phyloP scores from a whole-genome alignment of 2,797 vertebrate species.

The Meda fulgida region DNA sequence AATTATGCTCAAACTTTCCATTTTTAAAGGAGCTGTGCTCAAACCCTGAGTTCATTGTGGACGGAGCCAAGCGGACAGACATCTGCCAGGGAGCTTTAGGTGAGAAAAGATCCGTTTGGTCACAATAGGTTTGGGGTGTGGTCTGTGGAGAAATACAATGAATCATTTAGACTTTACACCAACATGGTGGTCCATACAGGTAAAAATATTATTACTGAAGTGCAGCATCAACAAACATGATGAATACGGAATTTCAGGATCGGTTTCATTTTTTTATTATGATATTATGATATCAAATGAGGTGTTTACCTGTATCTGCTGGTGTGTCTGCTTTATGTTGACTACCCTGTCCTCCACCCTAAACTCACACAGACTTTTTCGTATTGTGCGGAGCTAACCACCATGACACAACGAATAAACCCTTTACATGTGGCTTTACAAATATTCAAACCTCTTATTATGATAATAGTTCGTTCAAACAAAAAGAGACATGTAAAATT shows the following conservation, averaged over 20 bases:
- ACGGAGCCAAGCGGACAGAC: conserved; percentile 85
- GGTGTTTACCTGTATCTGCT: neutral
- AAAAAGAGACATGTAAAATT: neutral
- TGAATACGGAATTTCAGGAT: neutral
- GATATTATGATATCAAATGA: neutral
- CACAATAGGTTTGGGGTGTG: neutral
- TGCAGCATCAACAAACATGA: neutral
- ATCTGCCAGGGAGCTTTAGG: conserved; percentile 90
- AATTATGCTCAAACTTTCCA: neutral
- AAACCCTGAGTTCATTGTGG: conserved; percentile 81
- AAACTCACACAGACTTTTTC: conserved; percentile 19
- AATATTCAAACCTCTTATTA: neutral
- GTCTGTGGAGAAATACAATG: neutral
- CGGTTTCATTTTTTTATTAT: neutral
- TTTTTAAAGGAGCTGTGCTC: conserved; percentile 83
- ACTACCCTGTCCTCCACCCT: conserved; percentile 24
- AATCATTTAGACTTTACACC: neutral
- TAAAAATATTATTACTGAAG: neutral
- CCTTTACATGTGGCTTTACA: neutral
- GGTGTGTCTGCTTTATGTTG: conserved; percentile 3
- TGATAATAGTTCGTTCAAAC: neutral
- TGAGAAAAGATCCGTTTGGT: conserved; percentile 65
- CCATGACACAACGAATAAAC: neutral
- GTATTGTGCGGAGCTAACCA: neutral
- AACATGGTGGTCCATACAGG: neutral